Evolutionary conservation across 2,888 invertebrate species (phyloP), one percentile per base, ranked within the genome.

Genomic region (Gasteruption jaculator): DNA sequence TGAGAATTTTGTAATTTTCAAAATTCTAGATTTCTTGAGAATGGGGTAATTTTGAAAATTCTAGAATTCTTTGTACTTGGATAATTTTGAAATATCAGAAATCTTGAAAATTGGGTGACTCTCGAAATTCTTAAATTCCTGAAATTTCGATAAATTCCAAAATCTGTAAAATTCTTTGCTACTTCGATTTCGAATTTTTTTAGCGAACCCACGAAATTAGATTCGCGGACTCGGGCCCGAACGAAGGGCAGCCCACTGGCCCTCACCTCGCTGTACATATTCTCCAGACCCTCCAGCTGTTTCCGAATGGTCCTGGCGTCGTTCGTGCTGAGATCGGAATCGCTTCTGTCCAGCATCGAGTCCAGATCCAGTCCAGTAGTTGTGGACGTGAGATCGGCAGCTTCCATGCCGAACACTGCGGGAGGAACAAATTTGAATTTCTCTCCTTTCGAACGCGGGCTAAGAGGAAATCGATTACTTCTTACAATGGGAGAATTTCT

Each of bases 261-360:
- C n/a, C 55, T 56, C 59, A 88, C 91, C 74, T 90, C 89, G 0
- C 85, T 85, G 63, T 91, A 91, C 90, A 90, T 91, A 54, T 80
- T 83, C 74, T 91, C 90, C 4, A 91, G 73, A 0, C 89, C 88
- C 60, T 89, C 82, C 22, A 91, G 73, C 63, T 91, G 91, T 46
- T 86, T 80, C 16, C 88, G 74, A 49, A 90, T 88, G 21, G 86
- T 84, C 52, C 85, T 75, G 2, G 86, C 85, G 63, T 88, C 87
- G 2, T 82, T 81, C 0, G 84, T 84, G 25, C 86, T 85, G 10
- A 85, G 77, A 61, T 85, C 85, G 36, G 83, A 85, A 65, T 88
- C 88, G 1, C 85, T 83, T 12, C 79, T 83, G 57, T 89, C 89
- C 41, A 89, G 71, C 68, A 89, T 79, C 0, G 88, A 89, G 38